These are phyloP conservation scores for Anas platyrhynchos DNA, from an alignment of 2,113 vertebrate species.

Conservation along the genomic window DNA sequence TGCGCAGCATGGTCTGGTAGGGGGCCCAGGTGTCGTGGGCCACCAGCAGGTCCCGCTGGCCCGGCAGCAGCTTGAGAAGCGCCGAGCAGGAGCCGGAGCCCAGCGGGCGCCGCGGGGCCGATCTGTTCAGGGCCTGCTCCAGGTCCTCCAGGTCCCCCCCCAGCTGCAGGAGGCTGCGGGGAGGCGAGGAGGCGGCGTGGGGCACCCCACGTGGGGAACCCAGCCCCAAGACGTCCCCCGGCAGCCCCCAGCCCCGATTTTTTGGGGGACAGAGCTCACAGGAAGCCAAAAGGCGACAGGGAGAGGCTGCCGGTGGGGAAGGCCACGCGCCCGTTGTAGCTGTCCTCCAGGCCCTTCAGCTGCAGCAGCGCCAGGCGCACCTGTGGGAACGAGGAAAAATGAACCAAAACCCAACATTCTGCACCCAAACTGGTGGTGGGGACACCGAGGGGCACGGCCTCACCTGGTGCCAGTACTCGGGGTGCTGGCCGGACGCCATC, in stretches of 20 bases:
- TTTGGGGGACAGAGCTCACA: constrained; percentile 79
- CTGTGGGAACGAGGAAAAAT: constrained; percentile 65
- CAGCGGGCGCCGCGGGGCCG: constrained; percentile 61
- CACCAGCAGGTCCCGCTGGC: constrained; percentile 86
- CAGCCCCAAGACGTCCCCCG: neutral
- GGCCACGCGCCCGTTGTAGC: constrained; percentile 79
- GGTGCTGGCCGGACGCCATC: constrained; percentile 70
- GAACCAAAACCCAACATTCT: no score
- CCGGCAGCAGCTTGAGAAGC: constrained; percentile 91
- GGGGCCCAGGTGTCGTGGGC: constrained; percentile 93
- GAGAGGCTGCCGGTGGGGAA: constrained; percentile 80
- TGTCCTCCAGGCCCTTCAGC: constrained; percentile 93
- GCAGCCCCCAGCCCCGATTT: neutral
- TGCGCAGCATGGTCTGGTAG: constrained; percentile 92
- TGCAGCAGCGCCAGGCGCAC: constrained; percentile 89
- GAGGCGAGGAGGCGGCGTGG: neutral
- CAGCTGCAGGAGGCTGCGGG: constrained; percentile 87
- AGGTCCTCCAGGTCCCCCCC: constrained; percentile 92
- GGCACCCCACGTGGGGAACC: neutral
- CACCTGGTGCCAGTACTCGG: constrained; percentile 94
- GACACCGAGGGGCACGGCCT: neutral
- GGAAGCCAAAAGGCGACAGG: constrained; percentile 89
- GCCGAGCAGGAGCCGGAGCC: constrained; percentile 94
- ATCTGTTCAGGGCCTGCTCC: constrained; percentile 89
- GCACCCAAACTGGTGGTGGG: no score